Evolutionary conservation across 2,113 vertebrate species (phyloP).

Genomic region (Ophiodon elongatus): DNA sequence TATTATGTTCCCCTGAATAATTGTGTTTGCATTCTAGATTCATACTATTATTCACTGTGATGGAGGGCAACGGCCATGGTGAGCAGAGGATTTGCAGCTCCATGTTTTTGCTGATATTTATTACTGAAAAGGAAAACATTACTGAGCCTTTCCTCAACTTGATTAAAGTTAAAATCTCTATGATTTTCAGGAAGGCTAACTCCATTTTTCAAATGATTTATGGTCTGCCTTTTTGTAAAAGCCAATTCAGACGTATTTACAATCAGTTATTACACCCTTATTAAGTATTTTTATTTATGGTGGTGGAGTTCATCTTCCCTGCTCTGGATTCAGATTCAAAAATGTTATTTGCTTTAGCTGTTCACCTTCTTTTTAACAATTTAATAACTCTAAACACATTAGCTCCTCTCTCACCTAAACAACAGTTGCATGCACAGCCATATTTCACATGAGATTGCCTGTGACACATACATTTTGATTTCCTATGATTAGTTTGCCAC

Average conservation of each 20-base stretch:
- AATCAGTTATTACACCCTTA: not conserved
- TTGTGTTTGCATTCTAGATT: not conserved
- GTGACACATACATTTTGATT: constrained; percentile 5
- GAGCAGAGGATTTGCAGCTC: not conserved
- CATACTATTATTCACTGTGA: not conserved
- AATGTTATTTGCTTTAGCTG: not conserved
- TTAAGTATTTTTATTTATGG: not conserved
- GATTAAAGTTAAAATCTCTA: not conserved
- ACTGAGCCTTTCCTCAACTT: not conserved
- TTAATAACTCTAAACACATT: constrained; percentile 7
- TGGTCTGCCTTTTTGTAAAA: not conserved
- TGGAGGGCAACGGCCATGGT: too few relatives aligned
- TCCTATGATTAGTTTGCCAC: constrained; percentile 13
- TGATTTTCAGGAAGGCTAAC: not conserved
- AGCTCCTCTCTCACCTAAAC: constrained; percentile 10
- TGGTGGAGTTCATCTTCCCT: not conserved
- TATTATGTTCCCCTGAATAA: not conserved
- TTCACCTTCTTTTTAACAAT: not conserved
- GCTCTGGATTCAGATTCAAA: not conserved
- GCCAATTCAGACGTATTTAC: not conserved
- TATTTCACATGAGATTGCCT: constrained; percentile 7
- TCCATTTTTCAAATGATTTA: not conserved
- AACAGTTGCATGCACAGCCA: not conserved
- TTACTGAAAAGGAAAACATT: not conserved
- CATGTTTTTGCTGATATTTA: not conserved